Evolutionary conservation across 64 coral and sea anemone species (phyloP).

Genomic region (Actinia tenebrosa): DNA sequence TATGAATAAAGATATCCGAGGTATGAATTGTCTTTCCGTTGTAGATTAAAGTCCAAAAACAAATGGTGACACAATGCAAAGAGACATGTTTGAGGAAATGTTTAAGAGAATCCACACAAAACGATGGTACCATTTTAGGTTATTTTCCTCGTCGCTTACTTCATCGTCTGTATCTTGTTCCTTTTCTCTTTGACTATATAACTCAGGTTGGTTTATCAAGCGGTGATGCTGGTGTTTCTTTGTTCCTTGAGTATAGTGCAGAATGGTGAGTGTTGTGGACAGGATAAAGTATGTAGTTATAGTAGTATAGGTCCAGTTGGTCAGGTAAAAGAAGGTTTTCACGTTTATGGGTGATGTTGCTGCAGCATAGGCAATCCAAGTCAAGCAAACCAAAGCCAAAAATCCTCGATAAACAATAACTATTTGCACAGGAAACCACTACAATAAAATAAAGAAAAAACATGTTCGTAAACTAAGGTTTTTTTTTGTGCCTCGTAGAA

Average conservation of each 20-base stretch:
- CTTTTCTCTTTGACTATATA: background rate
- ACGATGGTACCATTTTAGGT: slow-evolving; percentile 63
- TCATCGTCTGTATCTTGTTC: background rate
- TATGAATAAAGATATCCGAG: slow-evolving; percentile 52
- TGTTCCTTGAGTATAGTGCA: background rate
- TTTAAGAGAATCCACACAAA: slow-evolving; percentile 52
- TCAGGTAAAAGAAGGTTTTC: slow-evolving; percentile 61
- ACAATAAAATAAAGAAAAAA: background rate
- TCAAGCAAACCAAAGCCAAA: slow-evolving; percentile 10
- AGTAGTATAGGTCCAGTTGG: slow-evolving; percentile 53
- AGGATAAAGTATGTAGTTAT: slow-evolving; percentile 58
- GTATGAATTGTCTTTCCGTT: slow-evolving; percentile 16
- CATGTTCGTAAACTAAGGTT: background rate
- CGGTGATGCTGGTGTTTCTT: background rate
- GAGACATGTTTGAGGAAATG: slow-evolving; percentile 48
- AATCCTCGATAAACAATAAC: slow-evolving; percentile 17
- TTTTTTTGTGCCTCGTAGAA: background rate
- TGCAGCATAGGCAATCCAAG: slow-evolving; percentile 22
- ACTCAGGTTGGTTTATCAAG: background rate
- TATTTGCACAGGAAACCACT: slow-evolving; percentile 38
- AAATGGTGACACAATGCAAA: slow-evolving; percentile 42
- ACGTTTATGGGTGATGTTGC: background rate
- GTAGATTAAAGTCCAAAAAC: slow-evolving; percentile 60
- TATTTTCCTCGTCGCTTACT: background rate
- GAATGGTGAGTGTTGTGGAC: slow-evolving; percentile 17